Conservation (phyloP, 35 echinoderm and acorn worm species). For the Chiridota heheva region DNA sequence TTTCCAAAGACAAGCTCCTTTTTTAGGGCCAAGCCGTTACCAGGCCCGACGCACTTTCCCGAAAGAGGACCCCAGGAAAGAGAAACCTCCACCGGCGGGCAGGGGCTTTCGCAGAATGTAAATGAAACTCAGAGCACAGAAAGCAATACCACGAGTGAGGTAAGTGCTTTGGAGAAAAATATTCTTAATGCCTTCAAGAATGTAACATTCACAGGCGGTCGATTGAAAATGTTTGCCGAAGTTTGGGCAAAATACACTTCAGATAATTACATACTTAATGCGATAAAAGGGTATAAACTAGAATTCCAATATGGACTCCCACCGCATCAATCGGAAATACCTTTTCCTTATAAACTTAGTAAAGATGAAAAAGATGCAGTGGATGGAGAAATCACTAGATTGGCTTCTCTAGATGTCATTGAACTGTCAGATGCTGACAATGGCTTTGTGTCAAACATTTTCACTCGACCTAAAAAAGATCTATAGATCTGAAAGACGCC, state of each 20-base stretch:
- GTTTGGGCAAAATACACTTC: constrained; percentile 5
- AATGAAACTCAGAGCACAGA: too few species aligned
- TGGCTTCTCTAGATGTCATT: neutral
- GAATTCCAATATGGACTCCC: neutral
- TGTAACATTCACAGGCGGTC: constrained; percentile 9
- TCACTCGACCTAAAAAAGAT: constrained; percentile 27
- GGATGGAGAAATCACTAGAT: neutral
- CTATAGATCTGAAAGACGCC: constrained; percentile 51
- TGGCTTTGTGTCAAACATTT: constrained; percentile 38
- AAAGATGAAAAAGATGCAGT: neutral
- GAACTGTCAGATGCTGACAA: neutral
- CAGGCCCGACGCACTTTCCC: neutral
- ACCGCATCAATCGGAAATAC: neutral
- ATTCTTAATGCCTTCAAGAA: neutral
- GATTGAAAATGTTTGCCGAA: constrained; percentile 5
- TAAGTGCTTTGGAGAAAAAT: constrained; percentile 23
- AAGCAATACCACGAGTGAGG: neutral
- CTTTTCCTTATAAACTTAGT: neutral
- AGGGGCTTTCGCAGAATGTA: neutral
- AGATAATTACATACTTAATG: neutral
- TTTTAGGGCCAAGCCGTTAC: constrained; percentile 9
- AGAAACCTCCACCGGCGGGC: neutral
- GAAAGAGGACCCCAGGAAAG: neutral
- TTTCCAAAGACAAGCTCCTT: constrained; percentile 29
- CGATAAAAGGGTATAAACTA: constrained; percentile 16